Evolutionary conservation across 1,140 invertebrate genomes (phyloP), one percentile per base, ranked within the genome.

Genomic region (Ceratina calcarata): DNA sequence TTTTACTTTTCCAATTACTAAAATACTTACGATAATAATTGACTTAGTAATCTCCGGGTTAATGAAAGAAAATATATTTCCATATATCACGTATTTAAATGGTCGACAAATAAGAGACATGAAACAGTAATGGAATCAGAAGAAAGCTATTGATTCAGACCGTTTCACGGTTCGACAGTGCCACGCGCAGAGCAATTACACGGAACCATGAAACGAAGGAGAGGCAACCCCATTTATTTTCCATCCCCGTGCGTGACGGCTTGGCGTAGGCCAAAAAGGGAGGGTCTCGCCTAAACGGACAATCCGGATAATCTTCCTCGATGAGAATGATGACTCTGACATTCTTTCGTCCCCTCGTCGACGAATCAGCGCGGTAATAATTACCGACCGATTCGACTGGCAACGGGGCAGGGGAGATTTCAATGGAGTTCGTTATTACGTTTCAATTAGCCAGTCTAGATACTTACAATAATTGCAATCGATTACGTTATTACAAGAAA

Each of bases 341-440:
- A 74, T 81, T 85, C 67, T 74, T 73, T 51, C 51, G 10, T 8
- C 45, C 45, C n/a, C 37, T 22, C 66, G 45, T 7, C 37, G 60
- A 81, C 37, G 60, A 84, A 84, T 78, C 84, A 81, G 45, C 57
- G 51, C 32, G 15, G 49, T 12, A 32, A 67, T 85, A 68, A 84
- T 81, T 85, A 71, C 66, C 4, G 13, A 10, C 15, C 37, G 55
- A 45, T 45, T 32, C 32, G 55, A 10, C n/a, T 45, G 51, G 24
- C 7, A 45, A 73, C 51, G 16, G 24, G 6, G 27, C 27, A 1
- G 27, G 16, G 51, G 37, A n/a, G 3, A 1, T 27, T n/a, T 71
- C 78, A 85, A 85, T 85, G 57, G 37, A 45, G 60, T 67, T 84
- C 73, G 84, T 85, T 85, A 85, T 85, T 85, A 81, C 84, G 79